These are phyloP conservation scores for Prochilodus magdalenae DNA, from an alignment of 2,113 vertebrate genomes.

Conservation along the genomic window DNA sequence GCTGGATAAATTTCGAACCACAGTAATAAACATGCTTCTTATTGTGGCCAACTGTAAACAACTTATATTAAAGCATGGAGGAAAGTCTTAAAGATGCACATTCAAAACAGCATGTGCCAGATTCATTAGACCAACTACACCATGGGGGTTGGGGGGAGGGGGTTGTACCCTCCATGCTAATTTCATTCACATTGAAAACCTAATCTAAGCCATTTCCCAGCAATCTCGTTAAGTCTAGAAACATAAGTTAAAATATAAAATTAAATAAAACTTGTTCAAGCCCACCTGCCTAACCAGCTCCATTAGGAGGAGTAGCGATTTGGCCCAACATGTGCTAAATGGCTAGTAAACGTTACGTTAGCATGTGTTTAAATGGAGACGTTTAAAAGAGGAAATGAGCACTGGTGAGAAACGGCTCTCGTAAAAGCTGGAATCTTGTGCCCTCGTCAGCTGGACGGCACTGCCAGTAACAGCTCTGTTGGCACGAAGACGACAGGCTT, in stretches of 20 bases:
- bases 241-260: constrained; percentile 35
- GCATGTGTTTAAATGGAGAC: constrained; percentile 57
- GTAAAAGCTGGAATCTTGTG: constrained; percentile 60
- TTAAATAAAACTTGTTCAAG: constrained; percentile 34
- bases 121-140: background rate
- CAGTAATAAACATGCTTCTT: too few species aligned
- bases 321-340: constrained; percentile 54
- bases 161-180: too few species aligned
- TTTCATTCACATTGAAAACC: constrained; percentile 14
- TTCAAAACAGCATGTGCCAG: background rate
- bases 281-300: constrained; percentile 45
- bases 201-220: constrained; percentile 33
- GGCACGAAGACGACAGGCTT: constrained; percentile 1
- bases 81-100: background rate
- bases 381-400: constrained; percentile 65
- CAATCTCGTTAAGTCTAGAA: background rate
- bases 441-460: constrained; percentile 57
- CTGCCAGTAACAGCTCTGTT: constrained; percentile 24
- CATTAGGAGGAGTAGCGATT: constrained; percentile 23
- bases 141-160: too few species aligned
- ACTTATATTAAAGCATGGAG: too few species aligned
- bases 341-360: constrained; percentile 63
- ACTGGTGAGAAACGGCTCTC: constrained; percentile 52
- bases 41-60: too few species aligned
- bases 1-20: too few species aligned